Base-by-base conservation (phyloP, 2,888 invertebrate species). In the Myathropa florea region DNA sequence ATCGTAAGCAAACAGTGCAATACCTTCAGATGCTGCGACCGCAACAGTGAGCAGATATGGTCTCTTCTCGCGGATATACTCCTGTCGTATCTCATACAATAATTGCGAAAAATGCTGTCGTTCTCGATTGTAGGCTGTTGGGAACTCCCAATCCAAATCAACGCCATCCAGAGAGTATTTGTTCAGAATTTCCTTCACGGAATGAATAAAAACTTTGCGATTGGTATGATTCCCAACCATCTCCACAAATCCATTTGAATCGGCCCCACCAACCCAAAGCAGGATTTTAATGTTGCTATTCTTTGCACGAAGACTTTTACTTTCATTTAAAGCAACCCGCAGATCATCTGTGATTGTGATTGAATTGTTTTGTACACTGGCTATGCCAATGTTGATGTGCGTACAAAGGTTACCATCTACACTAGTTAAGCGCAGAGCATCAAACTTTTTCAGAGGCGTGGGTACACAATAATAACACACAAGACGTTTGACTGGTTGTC, bases 111-210 rank as follows among this genome's bases (percentile, higher is more conserved):
- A 97, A 91, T 96, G 96, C 91, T 95, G 94, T 76, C 95, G 94
- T 90, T 97, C 95, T 26, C 94, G 93, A 82, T 92, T 92, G 88
- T 91, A 92, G 90, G 96, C 94, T 0, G 94, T 95, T 1, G 97
- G 97, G 92, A 97, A 98, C 91, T 98, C 98, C 97, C 97, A 97
- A 91, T 97, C 97, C 33, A 97, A 92, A 92, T 97, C 93, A 68
- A 92, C 90, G 36, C 92, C 92, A 87, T 92, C 91, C 65, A 92
- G 68, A 9, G 88, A 88, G 89, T 91, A 92, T 2, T 88, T 89
- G 88, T 90, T 93, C 91, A 92, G 75, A 2, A 90, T 76, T 6
- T 72, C 67, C 64, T 94, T 94, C 0, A 95, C 89, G 0, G 95
- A 95, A 88, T 92, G 93, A 18, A 95, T 94, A 82, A 95, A 95